These are phyloP conservation scores for Ictidomys tridecemlineatus DNA, from an alignment of 2,113 vertebrate genomes.

Conservation along the genomic window DNA sequence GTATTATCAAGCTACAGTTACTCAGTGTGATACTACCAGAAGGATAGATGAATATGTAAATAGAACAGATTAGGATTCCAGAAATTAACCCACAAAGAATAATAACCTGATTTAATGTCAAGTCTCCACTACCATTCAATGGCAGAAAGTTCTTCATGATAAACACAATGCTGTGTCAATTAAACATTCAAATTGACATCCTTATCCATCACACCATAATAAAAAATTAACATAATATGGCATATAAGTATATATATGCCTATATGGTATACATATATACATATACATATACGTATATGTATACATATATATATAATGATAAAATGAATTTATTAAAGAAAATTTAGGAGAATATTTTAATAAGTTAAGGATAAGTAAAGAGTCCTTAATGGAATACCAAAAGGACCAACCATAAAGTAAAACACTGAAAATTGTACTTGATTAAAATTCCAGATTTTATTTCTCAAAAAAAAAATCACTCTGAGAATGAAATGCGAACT, in stretches of 20 bases:
- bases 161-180: not conserved
- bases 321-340: not conserved
- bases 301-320: not conserved
- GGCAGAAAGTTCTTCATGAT: not conserved
- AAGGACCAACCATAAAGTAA: not conserved
- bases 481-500: not conserved
- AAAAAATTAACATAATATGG: not conserved
- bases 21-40: not conserved
- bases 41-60: not conserved
- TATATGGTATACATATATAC: too few species aligned
- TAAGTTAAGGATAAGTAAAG: not conserved
- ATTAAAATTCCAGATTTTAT: not conserved
- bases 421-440: not conserved
- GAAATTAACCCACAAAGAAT: too few species aligned
- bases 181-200: not conserved
- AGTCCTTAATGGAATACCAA: not conserved
- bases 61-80: not conserved
- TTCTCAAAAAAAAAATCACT: not conserved
- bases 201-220: not conserved
- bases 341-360: not conserved
- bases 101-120: not conserved
- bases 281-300: not conserved
- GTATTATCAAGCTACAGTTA: not conserved
- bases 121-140: not conserved
- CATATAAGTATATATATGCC: too few species aligned